Conservation (phyloP, 2,888 invertebrate genomes). For the Cancer borealis region DNA sequence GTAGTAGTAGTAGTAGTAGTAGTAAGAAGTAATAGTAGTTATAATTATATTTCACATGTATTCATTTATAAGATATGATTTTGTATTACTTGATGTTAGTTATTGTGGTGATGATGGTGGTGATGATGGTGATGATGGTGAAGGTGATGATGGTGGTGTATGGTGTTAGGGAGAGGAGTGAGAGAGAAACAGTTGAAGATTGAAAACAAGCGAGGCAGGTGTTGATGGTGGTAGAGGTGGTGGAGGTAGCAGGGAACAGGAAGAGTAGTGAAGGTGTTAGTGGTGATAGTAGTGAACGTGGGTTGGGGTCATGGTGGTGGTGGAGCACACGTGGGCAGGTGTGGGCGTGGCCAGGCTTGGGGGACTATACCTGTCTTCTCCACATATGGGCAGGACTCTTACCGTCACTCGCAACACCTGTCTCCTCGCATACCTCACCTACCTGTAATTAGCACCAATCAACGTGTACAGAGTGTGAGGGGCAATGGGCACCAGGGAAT, state of each 20-base stretch:
- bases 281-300: slow-evolving; percentile 17
- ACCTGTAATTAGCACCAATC: slow-evolving; percentile 14
- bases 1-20: neutral
- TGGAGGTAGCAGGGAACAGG: slow-evolving; percentile 1
- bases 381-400: slow-evolving; percentile 6
- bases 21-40: neutral
- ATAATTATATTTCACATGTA: neutral
- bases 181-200: neutral
- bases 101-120: neutral
- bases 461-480: neutral
- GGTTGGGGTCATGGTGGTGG: slow-evolving; percentile 14
- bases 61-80: too few species aligned
- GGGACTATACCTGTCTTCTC: neutral
- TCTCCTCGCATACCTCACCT: neutral
- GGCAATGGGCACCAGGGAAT: neutral
- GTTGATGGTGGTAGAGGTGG: neutral
- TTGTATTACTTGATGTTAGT: neutral
- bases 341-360: slow-evolving; percentile 25
- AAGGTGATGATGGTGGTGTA: neutral
- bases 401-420: neutral
- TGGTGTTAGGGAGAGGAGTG: neutral
- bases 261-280: slow-evolving; percentile 6
- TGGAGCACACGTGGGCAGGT: slow-evolving; percentile 35
- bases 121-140: neutral
- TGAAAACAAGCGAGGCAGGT: neutral